Evolutionary conservation across 2,113 vertebrate species (phyloP).

Genomic region (Oxygymnocypris stewartii): DNA sequence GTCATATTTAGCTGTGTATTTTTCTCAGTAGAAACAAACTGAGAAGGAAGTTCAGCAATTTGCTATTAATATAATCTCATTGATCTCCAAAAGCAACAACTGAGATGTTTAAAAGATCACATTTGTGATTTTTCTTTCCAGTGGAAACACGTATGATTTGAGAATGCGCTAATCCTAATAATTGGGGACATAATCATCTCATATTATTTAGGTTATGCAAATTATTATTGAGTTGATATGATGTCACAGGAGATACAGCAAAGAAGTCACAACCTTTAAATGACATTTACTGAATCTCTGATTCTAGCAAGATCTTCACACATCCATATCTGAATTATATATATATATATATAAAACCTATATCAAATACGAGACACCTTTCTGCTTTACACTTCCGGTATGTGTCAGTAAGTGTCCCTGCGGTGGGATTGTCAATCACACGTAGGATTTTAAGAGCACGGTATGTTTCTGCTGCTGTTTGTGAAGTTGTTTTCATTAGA

Average conservation of each 20-base stretch:
- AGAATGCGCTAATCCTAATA: background rate
- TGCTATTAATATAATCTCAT: background rate
- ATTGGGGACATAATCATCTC: background rate
- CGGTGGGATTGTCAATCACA: background rate
- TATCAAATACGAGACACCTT: background rate
- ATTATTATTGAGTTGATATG: background rate
- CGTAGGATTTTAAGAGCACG: background rate
- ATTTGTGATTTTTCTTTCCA: background rate
- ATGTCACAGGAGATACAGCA: background rate
- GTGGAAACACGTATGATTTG: background rate
- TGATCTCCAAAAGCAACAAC: background rate
- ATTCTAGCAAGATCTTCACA: background rate
- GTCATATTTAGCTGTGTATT: background rate
- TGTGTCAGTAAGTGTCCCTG: background rate
- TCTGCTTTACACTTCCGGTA: background rate
- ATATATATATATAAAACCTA: background rate
- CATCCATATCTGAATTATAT: background rate
- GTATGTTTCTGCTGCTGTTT: conserved; percentile 17
- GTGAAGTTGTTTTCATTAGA: conserved; percentile 14
- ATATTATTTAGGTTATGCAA: background rate
- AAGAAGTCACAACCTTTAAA: background rate
- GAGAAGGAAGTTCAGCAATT: background rate
- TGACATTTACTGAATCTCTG: background rate
- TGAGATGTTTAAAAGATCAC: background rate
- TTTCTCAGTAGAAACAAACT: too few species aligned